Base-by-base conservation (phyloP, 2,797 vertebrate genomes). In the Tachyglossus aculeatus region DNA sequence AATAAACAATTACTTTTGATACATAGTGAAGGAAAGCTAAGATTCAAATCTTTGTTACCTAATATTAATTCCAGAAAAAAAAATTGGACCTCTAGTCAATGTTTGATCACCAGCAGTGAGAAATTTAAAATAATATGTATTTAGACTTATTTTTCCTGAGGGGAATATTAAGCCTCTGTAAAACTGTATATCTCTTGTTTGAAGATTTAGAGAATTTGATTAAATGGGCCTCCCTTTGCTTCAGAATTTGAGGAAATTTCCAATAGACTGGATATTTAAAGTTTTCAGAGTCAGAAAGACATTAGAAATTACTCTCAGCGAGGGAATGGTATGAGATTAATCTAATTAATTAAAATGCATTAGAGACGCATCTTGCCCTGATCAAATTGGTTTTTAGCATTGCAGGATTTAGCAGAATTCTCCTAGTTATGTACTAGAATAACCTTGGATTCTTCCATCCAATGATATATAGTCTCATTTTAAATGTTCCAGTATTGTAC, bases 401-500 rank as follows among this genome's bases (percentile, higher is more conserved):
- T 32, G 8, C 13, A 54, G 5, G 52, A 34, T 34, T 70, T 71
- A 74, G 16, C 21, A 82, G 51, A 73, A 80, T 64, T 21, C 25
- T 73, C 47, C 8, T 22, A 58, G 4, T 14, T 56, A 10, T 71
- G 19, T 80, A 27, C 19, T 64, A 63, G 44, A 83, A 70, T 80
- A 81, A 88, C 34, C 50, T 83, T 86, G 58, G 80, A 33, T 43
- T 13, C 21, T 65, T 51, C 58, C 34, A 14, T 54, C 13, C 54
- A 64, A 31, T 78, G 33, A 51, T 53, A 40, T 33, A 24, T 11
- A 71, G n/a, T 48, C 55, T 68, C 65, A 71, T 81, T 74, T 85
- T 61, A 83, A 74, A 77, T 65, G 16, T 77, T 87, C 36, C 52
- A 69, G 3, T 56, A 58, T 54, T 38, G 62, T 39, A 84, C 65